Evolutionary conservation across 2,113 vertebrate genomes (phyloP).

Genomic region (Oreochromis niloticus): DNA sequence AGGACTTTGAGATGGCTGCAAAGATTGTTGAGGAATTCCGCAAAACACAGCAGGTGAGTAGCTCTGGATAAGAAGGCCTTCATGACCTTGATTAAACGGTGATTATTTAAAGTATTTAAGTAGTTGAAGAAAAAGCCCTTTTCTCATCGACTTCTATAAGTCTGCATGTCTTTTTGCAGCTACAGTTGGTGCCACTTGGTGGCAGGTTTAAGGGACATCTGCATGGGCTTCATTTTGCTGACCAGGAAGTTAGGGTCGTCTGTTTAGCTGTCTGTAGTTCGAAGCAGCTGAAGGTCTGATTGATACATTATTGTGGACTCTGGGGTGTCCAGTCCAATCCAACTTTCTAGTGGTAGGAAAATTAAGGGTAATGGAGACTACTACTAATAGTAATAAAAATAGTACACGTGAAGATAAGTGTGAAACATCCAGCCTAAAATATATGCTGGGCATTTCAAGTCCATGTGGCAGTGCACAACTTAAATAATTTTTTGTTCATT

Average conservation of each 20-base stretch:
- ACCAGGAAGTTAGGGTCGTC: not conserved
- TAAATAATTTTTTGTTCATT: not conserved
- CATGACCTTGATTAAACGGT: not conserved
- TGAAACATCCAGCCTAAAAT: not conserved
- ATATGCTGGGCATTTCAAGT: not conserved
- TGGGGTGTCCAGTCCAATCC: not conserved
- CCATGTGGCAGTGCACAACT: no score
- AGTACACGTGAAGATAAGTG: not conserved
- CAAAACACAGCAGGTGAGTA: constrained; percentile 93
- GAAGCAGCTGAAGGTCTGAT: not conserved
- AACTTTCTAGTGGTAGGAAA: not conserved
- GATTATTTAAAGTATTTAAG: fast-evolving
- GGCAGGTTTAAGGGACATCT: not conserved
- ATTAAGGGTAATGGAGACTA: no score
- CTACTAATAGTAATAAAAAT: not conserved
- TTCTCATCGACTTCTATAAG: fast-evolving
- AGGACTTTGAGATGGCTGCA: constrained; percentile 98
- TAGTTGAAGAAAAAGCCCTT: not conserved
- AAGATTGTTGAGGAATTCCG: constrained; percentile 98
- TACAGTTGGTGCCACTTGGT: not conserved
- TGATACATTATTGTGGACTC: not conserved
- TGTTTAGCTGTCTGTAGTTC: not conserved
- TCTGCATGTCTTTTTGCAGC: not conserved
- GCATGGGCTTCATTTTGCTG: not conserved
- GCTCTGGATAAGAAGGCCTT: not conserved